Percentiles rank a stretch among this genome's conserved stretches.
Evolutionary conservation across 2,888 invertebrate genomes (phyloP).

Genomic region (Scaptomyza polygonia): DNA sequence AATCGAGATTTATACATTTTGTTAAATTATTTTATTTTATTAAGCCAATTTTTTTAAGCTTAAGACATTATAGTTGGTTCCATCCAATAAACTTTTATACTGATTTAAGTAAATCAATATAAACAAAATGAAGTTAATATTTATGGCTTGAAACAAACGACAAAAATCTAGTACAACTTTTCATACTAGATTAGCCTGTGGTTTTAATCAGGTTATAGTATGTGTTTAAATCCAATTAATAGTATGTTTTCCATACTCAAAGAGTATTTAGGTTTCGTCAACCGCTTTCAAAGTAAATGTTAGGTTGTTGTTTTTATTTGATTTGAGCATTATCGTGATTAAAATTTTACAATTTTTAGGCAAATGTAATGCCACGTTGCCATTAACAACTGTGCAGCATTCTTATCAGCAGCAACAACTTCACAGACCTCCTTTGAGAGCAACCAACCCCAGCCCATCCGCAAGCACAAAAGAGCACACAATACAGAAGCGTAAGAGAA

Average conservation of each 20-base stretch:
- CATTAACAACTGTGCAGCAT: conserved; percentile 68
- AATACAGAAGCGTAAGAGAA: conserved; percentile 36
- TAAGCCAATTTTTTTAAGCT: not conserved
- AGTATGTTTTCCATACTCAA: not conserved
- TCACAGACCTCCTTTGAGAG: not conserved
- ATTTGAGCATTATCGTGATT: conserved; percentile 74
- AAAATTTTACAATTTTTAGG: conserved; percentile 69
- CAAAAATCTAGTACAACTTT: no score
- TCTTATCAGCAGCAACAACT: conserved; percentile 65
- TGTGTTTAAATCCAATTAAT: not conserved
- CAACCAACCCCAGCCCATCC: not conserved
- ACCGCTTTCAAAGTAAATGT: not conserved
- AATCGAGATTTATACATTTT: not conserved
- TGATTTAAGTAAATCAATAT: not conserved
- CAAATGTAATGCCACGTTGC: conserved; percentile 41
- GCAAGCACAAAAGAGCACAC: conserved; percentile 46
- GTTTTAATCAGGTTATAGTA: no score
- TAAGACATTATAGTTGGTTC: not conserved
- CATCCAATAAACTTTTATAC: not conserved
- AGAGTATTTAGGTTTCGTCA: not conserved
- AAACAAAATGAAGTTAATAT: not conserved
- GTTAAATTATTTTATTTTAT: not conserved
- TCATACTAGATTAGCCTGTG: no score
- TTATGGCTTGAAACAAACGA: not conserved
- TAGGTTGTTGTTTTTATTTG: conserved; percentile 45